These are phyloP conservation scores for Myotis brandtii DNA, from an alignment of 2,113 vertebrate species.

Conservation along the genomic window DNA sequence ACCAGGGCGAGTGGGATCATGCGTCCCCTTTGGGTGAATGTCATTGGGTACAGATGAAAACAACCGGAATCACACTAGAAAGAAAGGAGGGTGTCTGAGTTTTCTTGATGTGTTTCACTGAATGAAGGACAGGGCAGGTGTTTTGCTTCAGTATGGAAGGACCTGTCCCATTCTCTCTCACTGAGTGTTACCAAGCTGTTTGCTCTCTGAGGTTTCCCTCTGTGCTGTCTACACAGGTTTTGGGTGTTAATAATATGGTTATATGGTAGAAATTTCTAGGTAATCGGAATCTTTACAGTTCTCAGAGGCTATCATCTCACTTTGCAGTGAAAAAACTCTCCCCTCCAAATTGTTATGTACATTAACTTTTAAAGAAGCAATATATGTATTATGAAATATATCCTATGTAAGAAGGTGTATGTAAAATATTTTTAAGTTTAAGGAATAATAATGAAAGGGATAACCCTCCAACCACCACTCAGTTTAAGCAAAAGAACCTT, in stretches of 20 bases:
- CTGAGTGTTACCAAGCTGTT: not conserved
- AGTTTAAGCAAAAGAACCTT: not conserved
- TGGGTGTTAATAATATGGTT: not conserved
- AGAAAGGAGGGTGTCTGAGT: not conserved
- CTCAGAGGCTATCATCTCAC: not conserved
- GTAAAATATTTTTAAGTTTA: not conserved
- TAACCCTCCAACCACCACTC: not conserved
- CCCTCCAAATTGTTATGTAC: not conserved
- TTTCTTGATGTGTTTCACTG: not conserved
- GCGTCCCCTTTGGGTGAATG: not conserved
- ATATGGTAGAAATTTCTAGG: not conserved
- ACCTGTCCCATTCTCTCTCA: not conserved
- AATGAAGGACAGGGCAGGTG: not conserved
- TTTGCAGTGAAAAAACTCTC: not conserved
- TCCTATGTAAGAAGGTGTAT: not conserved
- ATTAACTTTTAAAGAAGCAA: not conserved
- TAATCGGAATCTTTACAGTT: not conserved
- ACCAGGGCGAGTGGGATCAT: fast-evolving
- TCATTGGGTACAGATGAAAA: not conserved
- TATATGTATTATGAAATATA: not conserved
- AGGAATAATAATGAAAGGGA: not conserved
- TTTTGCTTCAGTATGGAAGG: not conserved
- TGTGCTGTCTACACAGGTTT: not conserved
- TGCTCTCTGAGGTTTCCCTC: not conserved
- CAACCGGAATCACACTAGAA: not conserved